A percentile compares a stretch with the other conserved stretches of the same genome.
Conservation (phyloP, 2,797 vertebrate genomes). For the Hafferia zeledoni region DNA sequence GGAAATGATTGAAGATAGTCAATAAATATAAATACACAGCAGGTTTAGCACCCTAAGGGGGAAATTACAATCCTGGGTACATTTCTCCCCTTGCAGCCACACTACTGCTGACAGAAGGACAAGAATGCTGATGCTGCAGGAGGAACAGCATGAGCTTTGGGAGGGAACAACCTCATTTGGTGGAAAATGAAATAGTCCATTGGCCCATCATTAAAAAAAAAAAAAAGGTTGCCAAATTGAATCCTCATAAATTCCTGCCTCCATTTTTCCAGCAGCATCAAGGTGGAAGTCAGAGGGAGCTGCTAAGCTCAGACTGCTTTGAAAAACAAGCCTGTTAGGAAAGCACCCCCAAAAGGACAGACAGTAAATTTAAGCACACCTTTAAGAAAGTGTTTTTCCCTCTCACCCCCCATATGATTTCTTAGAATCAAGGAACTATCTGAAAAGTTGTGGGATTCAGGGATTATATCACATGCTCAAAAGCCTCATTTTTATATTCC, state of each 20-base stretch:
- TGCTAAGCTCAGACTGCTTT: neutral
- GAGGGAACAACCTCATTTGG: neutral
- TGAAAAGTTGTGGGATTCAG: neutral
- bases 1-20: neutral
- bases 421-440: neutral
- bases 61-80: neutral
- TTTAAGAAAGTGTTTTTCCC: neutral
- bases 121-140: constrained; percentile 22
- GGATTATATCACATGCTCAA: neutral
- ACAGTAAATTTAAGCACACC: neutral
- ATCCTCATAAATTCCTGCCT: neutral
- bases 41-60: neutral
- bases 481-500: neutral
- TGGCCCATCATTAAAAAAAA: neutral
- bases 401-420: neutral
- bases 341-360: neutral
- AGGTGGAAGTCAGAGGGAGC: neutral
- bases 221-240: neutral
- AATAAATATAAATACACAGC: constrained; percentile 14
- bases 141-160: neutral
- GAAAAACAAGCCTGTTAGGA: neutral
- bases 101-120: neutral
- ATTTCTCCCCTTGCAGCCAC: constrained; percentile 1
- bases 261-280: neutral
- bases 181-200: neutral